Percentiles rank a stretch among this genome's conserved stretches.
phyloP scores from a whole-genome alignment of 2,888 invertebrate genomes.

The Argyra leucocephala region DNA sequence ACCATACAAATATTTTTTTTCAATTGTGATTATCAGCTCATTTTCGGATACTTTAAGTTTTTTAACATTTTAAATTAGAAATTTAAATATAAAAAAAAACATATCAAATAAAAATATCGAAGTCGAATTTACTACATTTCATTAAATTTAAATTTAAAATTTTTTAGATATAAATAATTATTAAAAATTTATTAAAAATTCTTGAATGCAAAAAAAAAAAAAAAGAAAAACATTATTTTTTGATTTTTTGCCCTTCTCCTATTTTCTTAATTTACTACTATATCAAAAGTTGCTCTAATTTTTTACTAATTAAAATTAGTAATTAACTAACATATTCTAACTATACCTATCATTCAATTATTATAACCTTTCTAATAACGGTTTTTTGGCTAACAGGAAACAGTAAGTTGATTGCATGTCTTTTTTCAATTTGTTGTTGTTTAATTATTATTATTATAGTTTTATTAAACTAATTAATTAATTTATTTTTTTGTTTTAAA shows the following conservation, averaged over 20 bases:
- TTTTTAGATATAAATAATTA: neutral
- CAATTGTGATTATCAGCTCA: too few relatives aligned
- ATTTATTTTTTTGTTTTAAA: neutral
- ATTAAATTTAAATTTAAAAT: too few relatives aligned
- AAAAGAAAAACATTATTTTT: too few relatives aligned
- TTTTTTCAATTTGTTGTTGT: conserved; percentile 17
- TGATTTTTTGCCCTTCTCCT: neutral
- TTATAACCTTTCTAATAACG: neutral
- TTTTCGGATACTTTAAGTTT: too few relatives aligned
- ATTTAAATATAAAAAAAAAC: too few relatives aligned
- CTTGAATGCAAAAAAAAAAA: neutral
- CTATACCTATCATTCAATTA: neutral
- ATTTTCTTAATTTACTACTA: neutral
- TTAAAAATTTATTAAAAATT: neutral
- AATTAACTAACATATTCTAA: neutral
- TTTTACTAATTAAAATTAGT: neutral
- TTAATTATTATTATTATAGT: neutral
- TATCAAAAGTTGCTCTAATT: neutral
- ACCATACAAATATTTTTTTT: too few relatives aligned
- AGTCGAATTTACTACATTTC: too few relatives aligned
- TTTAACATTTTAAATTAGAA: too few relatives aligned
- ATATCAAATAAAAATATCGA: too few relatives aligned
- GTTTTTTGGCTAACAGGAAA: conserved; percentile 28
- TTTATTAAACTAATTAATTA: neutral
- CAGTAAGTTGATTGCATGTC: conserved; percentile 28